These are phyloP conservation scores for Dendroctonus valens DNA, from an alignment of 1,140 invertebrate species.

Conservation along the genomic window DNA sequence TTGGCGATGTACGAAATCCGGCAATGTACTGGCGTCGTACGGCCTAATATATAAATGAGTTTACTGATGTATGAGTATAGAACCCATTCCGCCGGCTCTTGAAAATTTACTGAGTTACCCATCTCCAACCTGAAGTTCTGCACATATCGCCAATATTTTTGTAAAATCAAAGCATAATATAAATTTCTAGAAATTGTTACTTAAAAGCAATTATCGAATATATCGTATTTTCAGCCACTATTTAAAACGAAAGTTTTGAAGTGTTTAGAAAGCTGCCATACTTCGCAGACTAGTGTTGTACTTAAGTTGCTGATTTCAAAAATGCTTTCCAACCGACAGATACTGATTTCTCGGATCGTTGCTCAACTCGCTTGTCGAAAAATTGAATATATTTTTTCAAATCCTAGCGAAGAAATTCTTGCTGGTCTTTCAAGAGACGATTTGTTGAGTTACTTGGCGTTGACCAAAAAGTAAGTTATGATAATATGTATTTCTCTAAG, in stretches of 20 bases:
- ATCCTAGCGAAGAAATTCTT: conserved; percentile 53
- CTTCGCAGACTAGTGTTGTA: conserved; percentile 63
- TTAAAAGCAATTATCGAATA: too few species aligned
- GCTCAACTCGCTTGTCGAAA: conserved; percentile 62
- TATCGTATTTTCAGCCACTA: conserved; percentile 28
- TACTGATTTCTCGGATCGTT: conserved; percentile 60
- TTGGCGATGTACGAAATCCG: too few species aligned
- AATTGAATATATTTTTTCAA: conserved; percentile 63
- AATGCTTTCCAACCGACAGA: conserved; percentile 59
- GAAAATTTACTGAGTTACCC: too few species aligned
- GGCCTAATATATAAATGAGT: too few species aligned
- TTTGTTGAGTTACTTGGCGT: conserved; percentile 55
- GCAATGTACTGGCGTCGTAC: too few species aligned
- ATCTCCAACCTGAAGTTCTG: too few species aligned
- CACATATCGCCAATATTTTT: too few species aligned
- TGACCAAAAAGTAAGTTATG: conserved; percentile 56
- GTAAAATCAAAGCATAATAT: too few species aligned
- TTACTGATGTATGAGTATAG: too few species aligned
- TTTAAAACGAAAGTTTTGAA: conserved; percentile 36
- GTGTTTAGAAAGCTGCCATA: conserved; percentile 61
- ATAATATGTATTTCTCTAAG: conserved; percentile 37
- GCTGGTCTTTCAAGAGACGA: conserved; percentile 62
- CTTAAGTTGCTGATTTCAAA: conserved; percentile 61
- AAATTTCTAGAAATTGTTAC: too few species aligned
- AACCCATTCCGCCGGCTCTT: too few species aligned